Base-by-base conservation (phyloP, 2,888 invertebrate genomes). In the Lycia hirtaria region DNA sequence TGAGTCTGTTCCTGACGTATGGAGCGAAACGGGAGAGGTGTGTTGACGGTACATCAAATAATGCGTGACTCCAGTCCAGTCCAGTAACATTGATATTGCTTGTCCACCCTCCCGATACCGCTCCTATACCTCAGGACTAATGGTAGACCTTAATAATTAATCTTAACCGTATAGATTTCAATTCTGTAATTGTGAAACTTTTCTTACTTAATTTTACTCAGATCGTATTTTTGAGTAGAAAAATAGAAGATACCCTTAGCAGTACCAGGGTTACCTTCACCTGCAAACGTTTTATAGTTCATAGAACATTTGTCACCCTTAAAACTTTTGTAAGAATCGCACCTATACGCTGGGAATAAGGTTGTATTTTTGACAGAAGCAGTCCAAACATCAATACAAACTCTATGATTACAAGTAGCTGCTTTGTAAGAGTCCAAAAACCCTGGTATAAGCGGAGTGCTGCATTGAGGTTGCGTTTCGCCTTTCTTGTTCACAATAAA, bases 401-500 rank as follows among this genome's bases (percentile, higher is more conserved):
- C 75, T 43, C 77, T 78, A 48, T 85, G 85, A 52, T 75, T 81
- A 26, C 85, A 85, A 28, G 75, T 80, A 0, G 85, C 85, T 10
- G 83, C 80, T 67, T 80, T 81, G 0, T 80, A 60, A 0, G 81
- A 81, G 44, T 80, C 81, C 2, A 78, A 76, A 7, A 83, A 65
- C 2, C 80, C 81, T 24, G 84, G 83, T 12, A 85, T 58, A 3
- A 78, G 62, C 0, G 83, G 80, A 0, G 81, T 81, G 0, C 69
- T 77, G 62, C 93, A 93, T 7, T 92, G 86, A 0, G 93, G 93
- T 69, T 94, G 94, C 0, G 80, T 68, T n/a, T 64, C 65, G 0
- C 92, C 93, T n/a, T 85, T 85, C 66, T 89, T 92, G 67, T 93
- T 93, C 1, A 89, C 81, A 63, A 83, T 90, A 66, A 92, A 90